Conservation (phyloP, 2,888 invertebrate species). For the Cosmia pyralina region DNA sequence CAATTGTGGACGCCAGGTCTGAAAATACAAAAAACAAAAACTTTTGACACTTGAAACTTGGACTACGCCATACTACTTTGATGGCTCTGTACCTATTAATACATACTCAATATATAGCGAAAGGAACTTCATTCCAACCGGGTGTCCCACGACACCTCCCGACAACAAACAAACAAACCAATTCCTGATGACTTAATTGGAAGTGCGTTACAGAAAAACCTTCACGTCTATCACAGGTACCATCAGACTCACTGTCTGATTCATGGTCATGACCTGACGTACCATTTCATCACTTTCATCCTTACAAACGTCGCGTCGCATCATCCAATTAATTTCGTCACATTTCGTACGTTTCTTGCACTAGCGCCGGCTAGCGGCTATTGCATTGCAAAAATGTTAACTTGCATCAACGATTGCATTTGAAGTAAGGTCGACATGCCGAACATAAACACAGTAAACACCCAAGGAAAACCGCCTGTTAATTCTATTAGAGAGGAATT, state of each 20-base stretch:
- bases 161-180: too few species aligned
- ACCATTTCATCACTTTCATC: constrained; percentile 22
- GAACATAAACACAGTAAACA: constrained; percentile 62
- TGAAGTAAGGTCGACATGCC: constrained; percentile 68
- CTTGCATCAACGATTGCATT: constrained; percentile 71
- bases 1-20: too few species aligned
- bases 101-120: too few species aligned
- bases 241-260: constrained; percentile 7
- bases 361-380: constrained; percentile 41
- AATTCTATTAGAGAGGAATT: constrained; percentile 73
- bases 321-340: constrained; percentile 63
- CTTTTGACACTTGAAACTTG: too few species aligned
- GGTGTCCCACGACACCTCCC: too few species aligned
- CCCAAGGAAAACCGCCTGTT: constrained; percentile 70
- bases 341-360: constrained; percentile 65
- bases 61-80: too few species aligned
- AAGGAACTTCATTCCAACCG: too few species aligned
- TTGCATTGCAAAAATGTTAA: constrained; percentile 67
- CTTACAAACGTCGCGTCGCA: constrained; percentile 56
- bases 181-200: not conserved
- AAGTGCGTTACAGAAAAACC: not conserved
- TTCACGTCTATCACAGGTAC: not conserved
- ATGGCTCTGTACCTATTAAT: too few species aligned
- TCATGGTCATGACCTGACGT: constrained; percentile 24
- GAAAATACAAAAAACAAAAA: too few species aligned